Percentiles rank a stretch among this genome's conserved stretches.
These are phyloP conservation scores for Cephalopholis sonnerati DNA, from an alignment of 2,113 vertebrate genomes.

Conservation along the genomic window DNA sequence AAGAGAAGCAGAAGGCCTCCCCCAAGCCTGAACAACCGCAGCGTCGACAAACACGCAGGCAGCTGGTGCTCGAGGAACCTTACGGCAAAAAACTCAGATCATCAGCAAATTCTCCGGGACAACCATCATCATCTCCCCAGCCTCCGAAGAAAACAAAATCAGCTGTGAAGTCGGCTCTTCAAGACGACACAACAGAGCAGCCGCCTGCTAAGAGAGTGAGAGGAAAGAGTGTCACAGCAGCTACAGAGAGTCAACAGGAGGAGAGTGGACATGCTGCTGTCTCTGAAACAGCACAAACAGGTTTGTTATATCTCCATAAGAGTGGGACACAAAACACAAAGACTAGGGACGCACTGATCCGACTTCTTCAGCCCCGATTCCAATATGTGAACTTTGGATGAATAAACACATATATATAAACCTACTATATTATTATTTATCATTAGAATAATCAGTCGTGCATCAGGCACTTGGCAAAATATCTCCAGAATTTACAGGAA, in stretches of 20 bases:
- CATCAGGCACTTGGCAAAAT: too few species aligned
- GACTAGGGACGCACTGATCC: too few species aligned
- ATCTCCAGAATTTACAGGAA: too few species aligned
- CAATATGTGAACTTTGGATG: too few species aligned
- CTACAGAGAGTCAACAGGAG: background rate
- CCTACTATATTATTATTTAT: too few species aligned
- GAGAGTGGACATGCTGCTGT: background rate
- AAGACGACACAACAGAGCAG: slow-evolving; percentile 10
- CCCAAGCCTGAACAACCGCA: rapidly evolving
- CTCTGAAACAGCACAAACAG: slow-evolving; percentile 31
- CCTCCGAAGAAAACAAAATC: slow-evolving; percentile 15
- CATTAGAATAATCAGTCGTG: too few species aligned
- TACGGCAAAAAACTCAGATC: slow-evolving; percentile 58
- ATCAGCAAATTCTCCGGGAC: background rate
- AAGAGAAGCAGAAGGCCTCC: slow-evolving; percentile 21
- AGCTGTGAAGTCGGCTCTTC: background rate
- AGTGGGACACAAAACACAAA: background rate
- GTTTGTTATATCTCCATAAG: slow-evolving; percentile 7
- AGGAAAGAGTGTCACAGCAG: background rate
- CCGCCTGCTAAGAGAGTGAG: slow-evolving; percentile 61
- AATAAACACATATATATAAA: too few species aligned
- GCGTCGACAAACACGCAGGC: slow-evolving; percentile 27
- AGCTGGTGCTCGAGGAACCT: slow-evolving; percentile 18
- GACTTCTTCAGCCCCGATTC: too few species aligned
- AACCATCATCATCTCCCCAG: background rate